Evolutionary conservation across 2,888 invertebrate species (phyloP), one percentile per base, ranked within the genome.

Genomic region (Drosophila nr. perissopoda): DNA sequence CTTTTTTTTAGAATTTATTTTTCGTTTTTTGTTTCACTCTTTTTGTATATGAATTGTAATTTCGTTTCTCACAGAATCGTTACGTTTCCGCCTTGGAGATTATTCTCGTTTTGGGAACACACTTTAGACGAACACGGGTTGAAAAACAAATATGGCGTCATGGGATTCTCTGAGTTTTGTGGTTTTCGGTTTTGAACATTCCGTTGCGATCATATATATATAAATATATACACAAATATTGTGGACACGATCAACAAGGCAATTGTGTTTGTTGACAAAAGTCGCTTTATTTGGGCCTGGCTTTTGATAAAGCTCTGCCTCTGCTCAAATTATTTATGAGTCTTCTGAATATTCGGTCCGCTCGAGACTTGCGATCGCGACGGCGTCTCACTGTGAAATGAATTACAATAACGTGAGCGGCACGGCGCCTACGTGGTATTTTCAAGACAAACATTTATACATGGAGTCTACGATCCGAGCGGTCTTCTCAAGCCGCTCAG

Each of bases 91-190:
- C 64, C 54, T 58, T 40, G 51, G 33, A 75, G 60, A 80, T 68
- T 48, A 64, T 74, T 78, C 63, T 57, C 63, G 56, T 8, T 59
- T 56, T 60, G 40, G 42, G 65, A 70, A 51, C 49, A 54, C 74
- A 71, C 79, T 79, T 59, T 66, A 69, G 70, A 71, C 71, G 57
- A 62, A 62, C 65, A 65, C 73, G 65, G 34, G 74, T 77, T 79
- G 74, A 78, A 82, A 89, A 91, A 82, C 87, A 89, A 88, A 90
- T 90, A 91, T 91, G 90, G 91, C 91, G 88, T 79, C 81, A 78
- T 72, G 75, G 76, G 78, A 81, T 82, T 89, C 80, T 78, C 81
- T 78, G 58, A 67, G 72, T 70, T 71, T 70, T 76, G 58, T 62
- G 70, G 66, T 73, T 42, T 21, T 82, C 79, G 66, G 64, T 79